Evolutionary conservation across 2,113 vertebrate genomes (phyloP).

Genomic region (Grallaria varia): DNA sequence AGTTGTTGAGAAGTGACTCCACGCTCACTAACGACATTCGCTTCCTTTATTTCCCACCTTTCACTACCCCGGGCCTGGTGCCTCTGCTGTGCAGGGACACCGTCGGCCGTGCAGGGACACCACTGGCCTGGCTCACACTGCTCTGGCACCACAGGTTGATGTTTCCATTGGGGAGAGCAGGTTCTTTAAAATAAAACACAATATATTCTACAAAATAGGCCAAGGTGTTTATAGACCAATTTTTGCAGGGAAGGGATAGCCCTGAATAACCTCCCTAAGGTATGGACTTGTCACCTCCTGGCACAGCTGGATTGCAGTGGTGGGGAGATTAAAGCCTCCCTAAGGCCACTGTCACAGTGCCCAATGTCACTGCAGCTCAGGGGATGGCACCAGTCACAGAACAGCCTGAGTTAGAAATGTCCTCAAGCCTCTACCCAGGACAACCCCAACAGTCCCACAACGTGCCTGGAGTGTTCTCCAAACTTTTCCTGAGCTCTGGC

Average conservation of each 20-base stretch:
- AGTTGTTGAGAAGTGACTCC: conserved; percentile 36
- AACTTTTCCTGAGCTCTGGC: neutral
- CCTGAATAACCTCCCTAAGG: neutral
- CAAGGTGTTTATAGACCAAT: accelerated
- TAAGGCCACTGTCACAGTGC: accelerated
- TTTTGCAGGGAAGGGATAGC: neutral
- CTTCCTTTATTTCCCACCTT: conserved; percentile 69
- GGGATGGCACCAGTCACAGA: accelerated
- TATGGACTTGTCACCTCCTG: neutral
- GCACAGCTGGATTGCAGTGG: neutral
- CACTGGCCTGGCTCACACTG: accelerated
- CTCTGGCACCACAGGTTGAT: accelerated
- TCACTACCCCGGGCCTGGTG: neutral
- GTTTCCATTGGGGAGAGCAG: accelerated
- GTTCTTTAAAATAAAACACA: neutral
- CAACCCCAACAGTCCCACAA: neutral
- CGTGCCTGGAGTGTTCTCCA: accelerated
- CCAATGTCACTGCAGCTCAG: accelerated
- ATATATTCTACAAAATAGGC: neutral
- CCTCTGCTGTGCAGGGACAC: neutral
- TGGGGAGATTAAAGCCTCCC: neutral
- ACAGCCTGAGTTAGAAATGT: neutral
- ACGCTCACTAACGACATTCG: neutral
- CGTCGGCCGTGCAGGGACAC: neutral
- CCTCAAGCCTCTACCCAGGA: neutral